Percentiles rank a stretch among this genome's conserved stretches.
Evolutionary conservation across 2,888 invertebrate species (phyloP).

Genomic region (Tachystola acroxantha): DNA sequence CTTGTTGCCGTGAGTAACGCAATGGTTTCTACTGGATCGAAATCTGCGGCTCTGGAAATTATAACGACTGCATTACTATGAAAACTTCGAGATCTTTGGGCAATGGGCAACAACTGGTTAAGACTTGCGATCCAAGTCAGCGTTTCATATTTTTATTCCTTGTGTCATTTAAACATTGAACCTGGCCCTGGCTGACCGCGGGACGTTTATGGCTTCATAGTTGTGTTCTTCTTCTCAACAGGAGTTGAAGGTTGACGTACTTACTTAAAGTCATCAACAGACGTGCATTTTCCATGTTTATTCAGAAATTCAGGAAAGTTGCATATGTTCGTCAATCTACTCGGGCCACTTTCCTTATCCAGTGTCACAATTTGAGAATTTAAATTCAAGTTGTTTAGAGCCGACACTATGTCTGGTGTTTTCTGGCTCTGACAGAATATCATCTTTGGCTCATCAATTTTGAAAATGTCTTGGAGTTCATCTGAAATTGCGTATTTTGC

Average conservation of each 20-base stretch:
- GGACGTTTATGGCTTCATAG: no score
- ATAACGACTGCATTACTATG: not conserved
- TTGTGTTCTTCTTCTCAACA: no score
- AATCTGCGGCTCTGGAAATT: conserved; percentile 38
- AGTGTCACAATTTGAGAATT: conserved; percentile 44
- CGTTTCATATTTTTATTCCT: no score
- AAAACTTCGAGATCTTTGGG: no score
- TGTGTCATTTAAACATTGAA: no score
- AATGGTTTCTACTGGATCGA: conserved; percentile 45
- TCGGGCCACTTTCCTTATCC: conserved; percentile 13
- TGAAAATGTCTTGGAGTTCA: conserved; percentile 40
- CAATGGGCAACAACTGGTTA: no score
- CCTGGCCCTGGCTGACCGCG: not conserved
- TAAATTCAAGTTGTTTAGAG: conserved; percentile 31
- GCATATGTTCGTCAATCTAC: conserved; percentile 21
- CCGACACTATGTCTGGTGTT: conserved; percentile 33
- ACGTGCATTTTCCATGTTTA: conserved; percentile 10
- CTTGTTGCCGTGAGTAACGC: conserved; percentile 54
- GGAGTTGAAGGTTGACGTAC: no score
- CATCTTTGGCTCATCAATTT: conserved; percentile 38
- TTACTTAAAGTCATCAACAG: conserved; percentile 29
- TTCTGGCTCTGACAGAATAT: conserved; percentile 52
- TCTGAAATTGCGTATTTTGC: no score
- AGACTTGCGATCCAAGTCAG: no score
- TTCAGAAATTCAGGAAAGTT: not conserved